Percentiles rank a stretch among this genome's conserved stretches.
These are phyloP conservation scores for Astropecten irregularis DNA, from an alignment of 53 echinoderm and acorn worm species.

Conservation along the genomic window DNA sequence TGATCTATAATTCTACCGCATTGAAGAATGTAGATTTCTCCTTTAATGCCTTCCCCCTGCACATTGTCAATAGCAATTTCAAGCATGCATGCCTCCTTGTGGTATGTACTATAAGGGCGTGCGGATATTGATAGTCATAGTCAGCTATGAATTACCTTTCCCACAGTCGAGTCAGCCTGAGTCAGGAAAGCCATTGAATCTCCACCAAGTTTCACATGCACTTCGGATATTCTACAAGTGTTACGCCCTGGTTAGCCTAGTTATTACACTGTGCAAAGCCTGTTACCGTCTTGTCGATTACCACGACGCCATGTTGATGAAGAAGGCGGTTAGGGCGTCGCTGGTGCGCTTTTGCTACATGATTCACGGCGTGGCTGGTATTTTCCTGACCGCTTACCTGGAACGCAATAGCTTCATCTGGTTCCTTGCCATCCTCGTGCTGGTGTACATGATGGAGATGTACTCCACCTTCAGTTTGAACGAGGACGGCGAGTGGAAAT, in stretches of 20 bases:
- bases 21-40: no score
- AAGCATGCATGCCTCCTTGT: no score
- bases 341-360: constrained; percentile 73
- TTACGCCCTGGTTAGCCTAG: neutral
- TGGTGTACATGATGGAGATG: constrained; percentile 82
- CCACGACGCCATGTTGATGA: constrained; percentile 60
- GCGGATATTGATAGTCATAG: no score
- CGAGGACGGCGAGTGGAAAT: constrained; percentile 86
- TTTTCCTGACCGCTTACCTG: constrained; percentile 75
- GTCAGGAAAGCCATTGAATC: no score
- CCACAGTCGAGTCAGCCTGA: no score
- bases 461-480: constrained; percentile 76
- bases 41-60: no score
- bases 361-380: constrained; percentile 65
- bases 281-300: neutral
- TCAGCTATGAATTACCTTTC: no score
- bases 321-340: constrained; percentile 65
- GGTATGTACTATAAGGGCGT: no score
- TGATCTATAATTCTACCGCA: no score
- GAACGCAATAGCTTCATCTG: constrained; percentile 70
- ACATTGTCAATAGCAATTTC: no score
- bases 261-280: neutral
- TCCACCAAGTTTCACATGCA: no score
- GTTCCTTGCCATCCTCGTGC: constrained; percentile 66
- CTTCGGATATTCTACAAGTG: neutral